A percentile compares a stretch with the other conserved stretches of the same genome.
Evolutionary conservation across 2,113 vertebrate genomes (phyloP).

Genomic region (Microcebus ravelobensis): DNA sequence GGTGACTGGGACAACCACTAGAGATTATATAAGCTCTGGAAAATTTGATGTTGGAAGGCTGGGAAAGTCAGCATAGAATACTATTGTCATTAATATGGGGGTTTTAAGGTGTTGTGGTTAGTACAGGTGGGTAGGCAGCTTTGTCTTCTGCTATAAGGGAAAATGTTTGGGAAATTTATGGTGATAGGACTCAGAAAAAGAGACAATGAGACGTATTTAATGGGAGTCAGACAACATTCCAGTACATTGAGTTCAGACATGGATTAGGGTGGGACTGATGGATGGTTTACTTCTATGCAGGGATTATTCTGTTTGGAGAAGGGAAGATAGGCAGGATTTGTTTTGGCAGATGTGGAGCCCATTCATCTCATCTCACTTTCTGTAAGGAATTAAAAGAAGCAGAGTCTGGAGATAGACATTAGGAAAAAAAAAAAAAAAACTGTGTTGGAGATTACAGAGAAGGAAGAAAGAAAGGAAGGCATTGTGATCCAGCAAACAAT

Average conservation of each 20-base stretch:
- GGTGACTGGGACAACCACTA: not conserved
- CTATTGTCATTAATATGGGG: not conserved
- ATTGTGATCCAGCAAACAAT: not conserved
- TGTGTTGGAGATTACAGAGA: not conserved
- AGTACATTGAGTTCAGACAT: not conserved
- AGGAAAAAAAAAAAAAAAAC: not conserved
- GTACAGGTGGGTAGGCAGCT: not conserved
- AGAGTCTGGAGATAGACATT: not conserved
- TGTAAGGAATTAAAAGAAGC: not conserved
- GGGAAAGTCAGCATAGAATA: not conserved
- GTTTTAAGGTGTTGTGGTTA: constrained; percentile 6
- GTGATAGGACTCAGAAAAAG: not conserved
- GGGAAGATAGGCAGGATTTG: constrained; percentile 33
- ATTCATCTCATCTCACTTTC: constrained; percentile 9
- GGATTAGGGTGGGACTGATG: constrained; percentile 47
- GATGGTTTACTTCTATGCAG: constrained; percentile 1
- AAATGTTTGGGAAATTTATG: constrained; percentile 45
- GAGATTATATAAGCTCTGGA: not conserved
- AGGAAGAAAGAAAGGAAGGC: not conserved
- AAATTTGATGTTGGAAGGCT: constrained; percentile 5
- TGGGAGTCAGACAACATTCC: constrained; percentile 11
- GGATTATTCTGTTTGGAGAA: not conserved
- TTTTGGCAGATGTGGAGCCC: constrained; percentile 5
- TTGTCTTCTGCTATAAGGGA: not conserved
- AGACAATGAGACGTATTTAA: not conserved